These are phyloP conservation scores for Sebastes steindachneri DNA, from an alignment of 2,797 vertebrate genomes.

Conservation along the genomic window DNA sequence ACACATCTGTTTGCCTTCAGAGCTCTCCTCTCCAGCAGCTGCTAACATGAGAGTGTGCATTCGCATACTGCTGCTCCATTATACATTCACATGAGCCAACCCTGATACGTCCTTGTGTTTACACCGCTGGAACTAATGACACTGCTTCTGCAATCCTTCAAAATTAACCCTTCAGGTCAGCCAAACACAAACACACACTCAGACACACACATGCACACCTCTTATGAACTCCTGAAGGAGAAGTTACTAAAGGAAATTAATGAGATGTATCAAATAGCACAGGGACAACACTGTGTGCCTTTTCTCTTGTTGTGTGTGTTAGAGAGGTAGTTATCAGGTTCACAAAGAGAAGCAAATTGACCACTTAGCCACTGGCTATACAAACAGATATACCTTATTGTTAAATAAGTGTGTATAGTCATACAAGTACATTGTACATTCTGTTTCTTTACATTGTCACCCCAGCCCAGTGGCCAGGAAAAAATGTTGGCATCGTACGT, in stretches of 20 bases:
- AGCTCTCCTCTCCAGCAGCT: slow-evolving; percentile 22
- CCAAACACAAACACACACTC: slow-evolving; percentile 23
- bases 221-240: slow-evolving; percentile 45
- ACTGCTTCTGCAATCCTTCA: slow-evolving; percentile 59
- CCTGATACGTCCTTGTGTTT: slow-evolving; percentile 58
- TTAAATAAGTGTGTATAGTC: slow-evolving; percentile 2
- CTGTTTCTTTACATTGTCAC: neutral
- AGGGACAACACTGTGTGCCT: slow-evolving; percentile 8
- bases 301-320: slow-evolving; percentile 10
- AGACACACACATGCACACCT: slow-evolving; percentile 8
- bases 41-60: neutral
- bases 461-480: neutral
- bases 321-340: slow-evolving; percentile 19
- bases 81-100: slow-evolving; percentile 31
- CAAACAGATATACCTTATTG: slow-evolving; percentile 11
- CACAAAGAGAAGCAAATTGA: slow-evolving; percentile 10
- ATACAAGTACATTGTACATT: neutral
- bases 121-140: slow-evolving; percentile 67
- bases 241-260: slow-evolving; percentile 44
- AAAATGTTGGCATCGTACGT: neutral
- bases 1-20: slow-evolving; percentile 35
- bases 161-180: slow-evolving; percentile 66
- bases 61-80: slow-evolving; percentile 27
- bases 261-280: slow-evolving; percentile 39
- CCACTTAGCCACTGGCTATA: neutral